Base-by-base conservation (phyloP, 2,797 vertebrate genomes). In the Pseudomugil tenellus region DNA sequence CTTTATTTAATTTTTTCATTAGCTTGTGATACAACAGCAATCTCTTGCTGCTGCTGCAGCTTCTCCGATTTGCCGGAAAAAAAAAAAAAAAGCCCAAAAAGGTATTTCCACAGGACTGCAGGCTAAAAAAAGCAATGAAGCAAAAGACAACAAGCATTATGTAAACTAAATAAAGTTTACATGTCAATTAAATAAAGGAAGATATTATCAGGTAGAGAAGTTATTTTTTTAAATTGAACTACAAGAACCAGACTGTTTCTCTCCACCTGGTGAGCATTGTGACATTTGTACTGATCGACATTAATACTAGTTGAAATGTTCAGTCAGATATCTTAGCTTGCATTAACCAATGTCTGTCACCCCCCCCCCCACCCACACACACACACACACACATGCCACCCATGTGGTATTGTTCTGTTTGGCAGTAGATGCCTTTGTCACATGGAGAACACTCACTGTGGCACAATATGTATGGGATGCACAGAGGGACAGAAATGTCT, bases 321-420 rank as follows among this genome's bases (percentile, higher is more conserved):
- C 55, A 61, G 52, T 39, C 28, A 73, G 70, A 77, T 55, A 32
- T 65, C 66, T 73, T 51, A 54, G 57, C 61, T 79, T 57, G 31
- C 49, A 68, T 31, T 52, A 63, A 60, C n/a, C 35, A 48, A 46
- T 70, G 71, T 74, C 63, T 63, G 29, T 65, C 67, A 48, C 60
- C 31, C 39, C 46, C 62, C 31, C 68, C 48, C 58, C 16, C 63
- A 59, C 37, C 46, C 55, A 26, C 58, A 35, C 58, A 57, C 58
- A 37, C 63, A 52, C 57, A 26, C 57, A 48, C 54, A 54, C 58
- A 35, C 21, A 56, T 66, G 67, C 86, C 85, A 88, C 87, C 86
- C 86, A 91, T 72, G 49, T 76, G 73, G 79, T 70, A 76, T 90
- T 90, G 87, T 86, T 82, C 80, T 78, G 8, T 63, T 65, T 62